Evolutionary conservation across 2,888 invertebrate species (phyloP).

Genomic region (Gonocerus acuteangulatus): DNA sequence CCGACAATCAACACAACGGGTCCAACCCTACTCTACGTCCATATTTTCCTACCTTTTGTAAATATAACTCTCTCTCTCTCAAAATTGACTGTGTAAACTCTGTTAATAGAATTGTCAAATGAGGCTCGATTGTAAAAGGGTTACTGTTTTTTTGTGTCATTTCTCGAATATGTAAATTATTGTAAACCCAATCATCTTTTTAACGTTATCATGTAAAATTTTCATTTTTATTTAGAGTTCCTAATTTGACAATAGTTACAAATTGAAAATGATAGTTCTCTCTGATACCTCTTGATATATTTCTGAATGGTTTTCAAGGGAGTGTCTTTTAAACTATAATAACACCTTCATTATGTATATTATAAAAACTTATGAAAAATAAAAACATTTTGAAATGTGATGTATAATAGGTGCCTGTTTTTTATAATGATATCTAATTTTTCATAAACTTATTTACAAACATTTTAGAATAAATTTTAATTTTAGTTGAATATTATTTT

Average conservation of each 20-base stretch:
- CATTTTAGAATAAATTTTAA: constrained; percentile 12
- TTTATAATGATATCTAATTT: constrained; percentile 24
- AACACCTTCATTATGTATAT: constrained; percentile 2
- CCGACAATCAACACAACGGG: constrained; percentile 14
- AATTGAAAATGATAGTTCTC: constrained; percentile 4
- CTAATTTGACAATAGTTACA: constrained; percentile 19
- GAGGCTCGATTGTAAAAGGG: not conserved
- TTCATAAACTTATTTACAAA: constrained; percentile 25
- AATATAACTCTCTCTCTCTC: constrained; percentile 14
- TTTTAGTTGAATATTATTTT: not conserved
- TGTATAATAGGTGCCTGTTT: constrained; percentile 26
- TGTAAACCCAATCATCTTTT: not conserved
- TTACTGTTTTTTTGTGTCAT: not conserved
- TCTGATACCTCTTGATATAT: no score
- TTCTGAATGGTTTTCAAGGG: not conserved
- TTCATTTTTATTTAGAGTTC: constrained; percentile 6
- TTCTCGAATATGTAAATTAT: constrained; percentile 5
- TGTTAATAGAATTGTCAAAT: not conserved
- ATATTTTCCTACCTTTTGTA: constrained; percentile 5
- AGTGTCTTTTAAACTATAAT: not conserved
- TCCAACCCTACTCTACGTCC: constrained; percentile 13
- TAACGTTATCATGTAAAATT: not conserved
- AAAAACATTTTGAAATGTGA: constrained; percentile 25
- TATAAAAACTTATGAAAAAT: constrained; percentile 11
- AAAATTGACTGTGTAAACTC: constrained; percentile 18